Evolutionary conservation across 2,797 vertebrate species (phyloP).

Genomic region (Delichon dasypus): DNA sequence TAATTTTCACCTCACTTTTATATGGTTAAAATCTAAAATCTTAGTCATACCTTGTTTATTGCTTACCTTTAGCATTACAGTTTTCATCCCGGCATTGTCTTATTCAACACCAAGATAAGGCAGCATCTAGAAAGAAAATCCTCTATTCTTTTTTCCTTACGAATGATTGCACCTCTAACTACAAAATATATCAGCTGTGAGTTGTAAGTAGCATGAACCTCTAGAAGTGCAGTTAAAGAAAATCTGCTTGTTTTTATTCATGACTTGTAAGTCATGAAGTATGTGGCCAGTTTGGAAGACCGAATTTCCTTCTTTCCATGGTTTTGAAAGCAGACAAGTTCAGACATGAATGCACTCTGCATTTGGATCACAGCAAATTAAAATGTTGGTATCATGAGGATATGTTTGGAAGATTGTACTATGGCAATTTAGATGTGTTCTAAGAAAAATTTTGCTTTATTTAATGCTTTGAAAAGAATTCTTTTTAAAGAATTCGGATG

Average conservation of each 20-base stretch:
- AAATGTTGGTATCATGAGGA: not conserved
- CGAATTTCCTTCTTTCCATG: not conserved
- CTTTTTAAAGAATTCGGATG: not conserved
- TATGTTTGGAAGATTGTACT: not conserved
- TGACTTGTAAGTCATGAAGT: not conserved
- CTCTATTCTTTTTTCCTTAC: not conserved
- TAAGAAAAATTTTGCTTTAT: not conserved
- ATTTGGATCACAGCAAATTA: not conserved
- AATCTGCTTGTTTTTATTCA: not conserved
- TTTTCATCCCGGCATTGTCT: not conserved
- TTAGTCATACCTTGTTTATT: not conserved
- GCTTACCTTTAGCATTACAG: not conserved
- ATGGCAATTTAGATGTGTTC: not conserved
- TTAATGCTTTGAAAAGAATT: not conserved
- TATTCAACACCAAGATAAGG: not conserved
- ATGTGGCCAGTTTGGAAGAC: not conserved
- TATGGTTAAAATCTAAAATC: not conserved
- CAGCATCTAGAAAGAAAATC: not conserved
- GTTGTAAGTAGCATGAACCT: not conserved
- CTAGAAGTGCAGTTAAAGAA: not conserved
- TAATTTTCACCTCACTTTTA: not conserved
- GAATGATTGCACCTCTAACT: not conserved
- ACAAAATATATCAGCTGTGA: not conserved
- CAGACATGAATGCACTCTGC: fast-evolving
- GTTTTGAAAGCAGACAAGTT: not conserved